These are phyloP conservation scores for Mionectes olivaceus DNA, from an alignment of 2,797 vertebrate genomes.

Conservation along the genomic window DNA sequence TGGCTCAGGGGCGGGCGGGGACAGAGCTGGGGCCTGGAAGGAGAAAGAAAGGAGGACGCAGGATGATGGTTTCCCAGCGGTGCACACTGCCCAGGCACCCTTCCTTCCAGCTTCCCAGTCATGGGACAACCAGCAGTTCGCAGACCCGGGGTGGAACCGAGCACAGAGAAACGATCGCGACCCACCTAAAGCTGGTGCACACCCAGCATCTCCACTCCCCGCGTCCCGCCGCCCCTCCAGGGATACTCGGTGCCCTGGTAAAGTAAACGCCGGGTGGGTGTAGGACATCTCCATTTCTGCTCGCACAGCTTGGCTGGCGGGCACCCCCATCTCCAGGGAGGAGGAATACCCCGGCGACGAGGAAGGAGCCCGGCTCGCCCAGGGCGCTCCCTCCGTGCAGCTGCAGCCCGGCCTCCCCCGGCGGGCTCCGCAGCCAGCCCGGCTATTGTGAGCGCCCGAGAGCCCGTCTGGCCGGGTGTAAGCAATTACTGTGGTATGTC, in stretches of 20 bases:
- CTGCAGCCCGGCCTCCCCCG: not conserved
- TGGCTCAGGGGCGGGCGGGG: constrained; percentile 52
- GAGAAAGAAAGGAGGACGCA: not conserved
- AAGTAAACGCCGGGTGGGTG: not conserved
- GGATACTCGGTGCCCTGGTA: not conserved
- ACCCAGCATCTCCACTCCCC: not conserved
- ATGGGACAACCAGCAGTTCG: fast-evolving
- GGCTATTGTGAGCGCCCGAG: not conserved
- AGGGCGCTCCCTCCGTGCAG: not conserved
- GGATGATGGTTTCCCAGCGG: not conserved
- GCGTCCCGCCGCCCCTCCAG: fast-evolving
- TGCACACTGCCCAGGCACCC: not conserved
- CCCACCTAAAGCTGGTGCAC: not conserved
- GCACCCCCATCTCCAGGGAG: not conserved
- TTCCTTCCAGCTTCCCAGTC: not conserved
- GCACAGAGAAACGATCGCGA: fast-evolving
- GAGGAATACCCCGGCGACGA: not conserved
- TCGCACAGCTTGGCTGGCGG: not conserved
- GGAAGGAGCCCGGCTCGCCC: not conserved
- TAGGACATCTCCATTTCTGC: not conserved
- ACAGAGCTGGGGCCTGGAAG: constrained; percentile 18
- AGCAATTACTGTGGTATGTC: not conserved
- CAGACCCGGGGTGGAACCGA: not conserved
- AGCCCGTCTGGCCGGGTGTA: not conserved
- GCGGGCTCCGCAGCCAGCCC: not conserved